Base-by-base conservation (phyloP, 2,113 vertebrate species). In the Rhinolophus sinicus region DNA sequence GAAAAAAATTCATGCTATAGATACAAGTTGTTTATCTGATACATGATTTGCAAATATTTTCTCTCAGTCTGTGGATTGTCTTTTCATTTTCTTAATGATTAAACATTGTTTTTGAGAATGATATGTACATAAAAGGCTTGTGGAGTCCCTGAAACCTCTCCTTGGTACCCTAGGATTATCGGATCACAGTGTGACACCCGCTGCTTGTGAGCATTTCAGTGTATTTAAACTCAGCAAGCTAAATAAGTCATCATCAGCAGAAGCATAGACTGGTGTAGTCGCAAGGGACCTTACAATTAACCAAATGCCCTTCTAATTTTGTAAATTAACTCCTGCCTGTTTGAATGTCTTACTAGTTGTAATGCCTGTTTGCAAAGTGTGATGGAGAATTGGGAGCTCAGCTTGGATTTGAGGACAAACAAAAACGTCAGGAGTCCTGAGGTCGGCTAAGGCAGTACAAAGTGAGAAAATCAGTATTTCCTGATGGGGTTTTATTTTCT, bases 11-110 rank as follows among this genome's bases (percentile, higher is more conserved):
- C 5, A n/a, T 82, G 50, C 40, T 78, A 54, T 33, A 11, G 4
- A n/a, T 83, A 87, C 1, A 70, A 73, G 1, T 84, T 72, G 19
- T 90, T 77, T 88, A 85, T 86, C 33, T 47, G 21, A 38, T 75
- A 65, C 6, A 64, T 22, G 3, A 80, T 60, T 95, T 93, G 65
- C 12, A 89, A 60, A 80, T 85, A 72, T 85, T 94, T 92, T 94
- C 40, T 85, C 19, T 78, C 30, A 62, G 33, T 84, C 52, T 84
- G 3, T 93, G 12, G 47, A 58, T 93, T 30, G 0, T 76, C 6
- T 52, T 26, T 88, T 76, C 40, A 84, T 77, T 83, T 24, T 73
- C 19, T 38, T 77, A 54, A 35, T 81, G 47, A n/a, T 60, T 54
- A 90, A 93, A 90, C 40, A 44, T 62, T 56, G 54, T 26, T 75